These are phyloP conservation scores for Holcopasites calliopsidis DNA, from an alignment of 1,140 invertebrate species.

Conservation along the genomic window DNA sequence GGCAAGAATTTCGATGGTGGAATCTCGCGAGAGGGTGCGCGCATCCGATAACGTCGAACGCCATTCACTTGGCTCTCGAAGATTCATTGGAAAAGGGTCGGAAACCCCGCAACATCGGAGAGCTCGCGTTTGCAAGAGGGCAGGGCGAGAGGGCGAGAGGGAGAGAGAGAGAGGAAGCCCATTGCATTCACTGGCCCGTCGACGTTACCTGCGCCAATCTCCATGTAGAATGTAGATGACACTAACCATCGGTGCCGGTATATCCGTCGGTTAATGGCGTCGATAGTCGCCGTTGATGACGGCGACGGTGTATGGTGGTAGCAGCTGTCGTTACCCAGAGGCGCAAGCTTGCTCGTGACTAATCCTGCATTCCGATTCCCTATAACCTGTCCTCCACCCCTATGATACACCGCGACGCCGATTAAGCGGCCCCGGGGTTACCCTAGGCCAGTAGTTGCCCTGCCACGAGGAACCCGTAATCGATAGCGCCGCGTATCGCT, in stretches of 20 bases:
- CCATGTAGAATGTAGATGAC: conserved; percentile 30
- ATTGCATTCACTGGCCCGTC: conserved; percentile 26
- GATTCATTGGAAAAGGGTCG: conserved; percentile 30
- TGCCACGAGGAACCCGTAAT: conserved; percentile 69
- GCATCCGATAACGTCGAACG: conserved; percentile 25
- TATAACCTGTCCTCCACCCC: conserved; percentile 65
- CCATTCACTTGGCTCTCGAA: conserved; percentile 32
- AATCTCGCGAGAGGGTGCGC: not conserved
- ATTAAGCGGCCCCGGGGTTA: conserved; percentile 70
- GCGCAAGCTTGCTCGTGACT: conserved; percentile 75
- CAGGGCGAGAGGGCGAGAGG: not conserved
- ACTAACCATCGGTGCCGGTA: conserved; percentile 44
- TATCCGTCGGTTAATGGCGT: conserved; percentile 58
- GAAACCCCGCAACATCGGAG: conserved; percentile 20
- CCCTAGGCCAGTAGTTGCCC: conserved; percentile 71
- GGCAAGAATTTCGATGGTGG: conserved; percentile 12
- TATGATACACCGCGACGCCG: conserved; percentile 54
- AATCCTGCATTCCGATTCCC: conserved; percentile 75
- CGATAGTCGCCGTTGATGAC: conserved; percentile 63
- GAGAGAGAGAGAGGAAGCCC: conserved; percentile 25
- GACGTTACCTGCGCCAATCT: conserved; percentile 33
- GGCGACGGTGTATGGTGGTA: conserved; percentile 62
- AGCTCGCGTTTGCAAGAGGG: conserved; percentile 27
- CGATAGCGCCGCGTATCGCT: conserved; percentile 72
- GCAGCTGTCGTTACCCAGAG: conserved; percentile 77